A percentile compares a stretch with the other conserved stretches of the same genome.
Evolutionary conservation across 2,888 invertebrate genomes (phyloP).

Genomic region (Tiphia femorata): DNA sequence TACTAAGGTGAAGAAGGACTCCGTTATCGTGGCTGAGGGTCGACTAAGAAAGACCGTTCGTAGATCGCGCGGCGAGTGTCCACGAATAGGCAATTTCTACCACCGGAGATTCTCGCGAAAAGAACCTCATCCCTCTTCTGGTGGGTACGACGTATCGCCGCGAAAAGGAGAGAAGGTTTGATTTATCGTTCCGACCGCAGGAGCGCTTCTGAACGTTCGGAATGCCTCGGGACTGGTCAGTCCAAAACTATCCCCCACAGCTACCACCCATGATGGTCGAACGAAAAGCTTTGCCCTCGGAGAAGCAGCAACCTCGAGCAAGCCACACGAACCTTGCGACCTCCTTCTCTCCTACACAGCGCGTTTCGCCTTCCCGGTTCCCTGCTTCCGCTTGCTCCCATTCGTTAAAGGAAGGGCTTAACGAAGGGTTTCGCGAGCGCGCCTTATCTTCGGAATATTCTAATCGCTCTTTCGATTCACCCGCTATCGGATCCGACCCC

Average conservation of each 20-base stretch:
- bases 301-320: no score
- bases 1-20: no score
- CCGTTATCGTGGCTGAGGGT: no score
- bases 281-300: no score
- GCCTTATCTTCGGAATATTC: conserved; percentile 54
- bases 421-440: conserved; percentile 40
- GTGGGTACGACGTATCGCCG: conserved; percentile 11
- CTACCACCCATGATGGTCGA: no score
- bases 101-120: neutral
- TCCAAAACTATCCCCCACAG: no score
- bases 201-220: conserved; percentile 3
- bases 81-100: no score
- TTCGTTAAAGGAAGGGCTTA: conserved; percentile 30
- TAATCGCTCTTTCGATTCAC: conserved; percentile 35
- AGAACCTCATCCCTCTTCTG: neutral
- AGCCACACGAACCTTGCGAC: no score
- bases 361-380: conserved; percentile 6
- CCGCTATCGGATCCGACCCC: conserved; percentile 9
- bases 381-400: conserved; percentile 22
- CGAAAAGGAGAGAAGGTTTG: conserved; percentile 22
- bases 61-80: no score
- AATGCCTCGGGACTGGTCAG: neutral
- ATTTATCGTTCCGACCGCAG: conserved; percentile 20
- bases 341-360: no score
- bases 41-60: no score